phyloP scores from a whole-genome alignment of 2,888 invertebrate species.

The Linnaemya vulpina region DNA sequence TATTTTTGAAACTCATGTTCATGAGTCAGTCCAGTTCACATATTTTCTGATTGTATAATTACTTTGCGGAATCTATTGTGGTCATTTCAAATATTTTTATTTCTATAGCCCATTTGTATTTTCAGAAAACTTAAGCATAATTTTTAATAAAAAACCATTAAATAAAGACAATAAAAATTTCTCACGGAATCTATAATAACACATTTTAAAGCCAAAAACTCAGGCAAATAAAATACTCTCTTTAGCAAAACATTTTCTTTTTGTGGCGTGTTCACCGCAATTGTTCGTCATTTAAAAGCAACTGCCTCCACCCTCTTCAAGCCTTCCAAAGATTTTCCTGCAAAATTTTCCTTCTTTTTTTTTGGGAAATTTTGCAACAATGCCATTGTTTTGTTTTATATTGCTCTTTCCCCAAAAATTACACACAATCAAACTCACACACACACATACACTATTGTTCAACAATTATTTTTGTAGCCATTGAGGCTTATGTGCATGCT shows the following conservation, averaged over 20 bases:
- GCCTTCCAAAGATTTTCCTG: not conserved
- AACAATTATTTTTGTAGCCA: constrained; percentile 51
- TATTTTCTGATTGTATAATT: no score
- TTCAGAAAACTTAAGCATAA: no score
- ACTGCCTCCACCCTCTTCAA: not conserved
- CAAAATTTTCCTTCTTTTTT: constrained; percentile 13
- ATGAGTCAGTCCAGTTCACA: no score
- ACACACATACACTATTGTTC: constrained; percentile 5
- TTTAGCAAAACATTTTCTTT: not conserved
- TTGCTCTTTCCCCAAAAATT: constrained; percentile 6
- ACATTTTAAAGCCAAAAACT: no score
- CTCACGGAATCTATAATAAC: no score
- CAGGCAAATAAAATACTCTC: not conserved
- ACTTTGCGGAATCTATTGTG: no score
- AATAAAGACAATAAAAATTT: no score
- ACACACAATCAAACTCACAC: not conserved
- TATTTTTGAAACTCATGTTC: no score
- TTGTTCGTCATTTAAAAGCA: constrained; percentile 34
- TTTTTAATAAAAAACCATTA: no score
- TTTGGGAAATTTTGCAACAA: not conserved
- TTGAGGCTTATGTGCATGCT: constrained; percentile 45
- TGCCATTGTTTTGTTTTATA: constrained; percentile 36
- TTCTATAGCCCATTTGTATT: no score
- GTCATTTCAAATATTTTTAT: no score
- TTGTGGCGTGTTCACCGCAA: constrained; percentile 15